Base-by-base conservation (phyloP, 2,797 vertebrate species). In the Heterohyrax brucei region DNA sequence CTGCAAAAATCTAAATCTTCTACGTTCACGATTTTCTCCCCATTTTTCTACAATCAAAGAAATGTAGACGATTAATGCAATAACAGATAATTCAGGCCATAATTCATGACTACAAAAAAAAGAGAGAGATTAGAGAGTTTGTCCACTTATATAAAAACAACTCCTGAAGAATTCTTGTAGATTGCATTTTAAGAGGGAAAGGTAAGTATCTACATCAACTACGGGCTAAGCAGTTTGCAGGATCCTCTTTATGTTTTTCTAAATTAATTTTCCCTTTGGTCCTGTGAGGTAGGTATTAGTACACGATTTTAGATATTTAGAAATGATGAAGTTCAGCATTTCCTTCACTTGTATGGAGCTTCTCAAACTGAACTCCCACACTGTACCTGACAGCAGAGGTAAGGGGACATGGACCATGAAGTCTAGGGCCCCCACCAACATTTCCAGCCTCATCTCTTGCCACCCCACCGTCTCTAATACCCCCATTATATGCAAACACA, bases 31-130 rank as follows among this genome's bases (percentile, higher is more conserved):
- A 64, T 78, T 85, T 59, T 66, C 50, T 86, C 79, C 7, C 59
- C 48, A 79, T 75, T 21, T 73, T 87, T 81, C 24, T 95, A 53
- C n/a, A 87, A 39, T 48, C 59, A 73, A 94, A 95, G 44, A 87
- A 30, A 84, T 90, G 24, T 79, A 24, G 33, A 92, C 73, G 30
- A 0, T 70, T 89, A 46, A 66, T 93, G 24, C 6, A 83, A 59
- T 50, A 64, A 77, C 46, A 18, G 24, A 26, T 48, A 93, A 84
- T 2, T 61, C 22, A 28, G 46, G 6, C 30, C 26, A 83, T 80
- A 87, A 64, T 4, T 75, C 72, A 92, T 70, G 72, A 61, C 70
- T 89, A 77, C 21, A 64, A 85, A 93, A 50, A 39, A 91, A 64
- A 76, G 28, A 87, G 73, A 85, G 6, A 50, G 50, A 5, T 44